Base-by-base conservation (phyloP, 2,888 invertebrate species). In the Acleris emargana region DNA sequence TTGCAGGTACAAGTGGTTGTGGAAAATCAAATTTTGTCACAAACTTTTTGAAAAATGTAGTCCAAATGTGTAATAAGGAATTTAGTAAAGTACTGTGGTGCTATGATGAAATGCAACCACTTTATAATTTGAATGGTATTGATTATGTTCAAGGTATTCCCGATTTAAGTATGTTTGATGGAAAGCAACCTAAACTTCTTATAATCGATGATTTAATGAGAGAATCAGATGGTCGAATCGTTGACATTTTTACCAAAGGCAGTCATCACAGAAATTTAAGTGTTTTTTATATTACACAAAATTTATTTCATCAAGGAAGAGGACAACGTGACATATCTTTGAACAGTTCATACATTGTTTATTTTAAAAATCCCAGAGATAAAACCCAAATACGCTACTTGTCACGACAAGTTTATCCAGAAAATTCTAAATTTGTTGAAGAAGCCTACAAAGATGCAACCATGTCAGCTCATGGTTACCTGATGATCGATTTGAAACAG, bases 151-250 rank as follows among this genome's bases (percentile, higher is more conserved):
- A 75, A 60, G 75, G 75, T 13, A 70, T 77, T n/a, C 75, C 73
- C 17, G 72, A 76, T 67, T 57, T 76, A 3, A 71, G 25, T 55
- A 76, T 76, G 72, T 76, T 74, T 69, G 69, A 72, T 69, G 71
- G 70, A 3, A 68, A 70, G 58, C 9, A 70, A 28, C 67, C 73
- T 22, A 52, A 72, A 13, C 69, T 77, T 17, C 32, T 76, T 6
- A 75, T 77, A 54, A 75, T 76, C 53, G 75, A 76, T 72, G 76
- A 75, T 59, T 67, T 76, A n/a, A 78, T 76, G 76, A 74, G 74
- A 62, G 76, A 77, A 69, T 72, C 72, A 28, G 72, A 75, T 72
- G 73, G 76, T 9, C 64, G 76, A 1, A 64, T 78, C 42, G 75
- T 75, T 7, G 73, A 74, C 69, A 75, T 75, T 42, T 75, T 75